A percentile compares a stretch with the other conserved stretches of the same genome.
Conservation (phyloP, 2,797 vertebrate genomes). For the Buceros bicornis region DNA sequence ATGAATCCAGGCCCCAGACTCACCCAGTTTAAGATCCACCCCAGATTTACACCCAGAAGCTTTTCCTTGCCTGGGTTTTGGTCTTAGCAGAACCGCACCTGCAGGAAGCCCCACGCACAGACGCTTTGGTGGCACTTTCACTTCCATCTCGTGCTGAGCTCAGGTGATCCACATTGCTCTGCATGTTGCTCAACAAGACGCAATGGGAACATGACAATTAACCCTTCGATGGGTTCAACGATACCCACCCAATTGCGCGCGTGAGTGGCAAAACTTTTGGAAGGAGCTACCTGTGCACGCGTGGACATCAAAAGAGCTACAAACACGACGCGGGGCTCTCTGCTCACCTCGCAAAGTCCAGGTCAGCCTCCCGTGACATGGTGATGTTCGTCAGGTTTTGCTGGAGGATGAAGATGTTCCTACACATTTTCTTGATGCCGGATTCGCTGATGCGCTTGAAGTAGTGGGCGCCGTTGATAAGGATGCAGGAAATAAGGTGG, state of each 20-base stretch:
- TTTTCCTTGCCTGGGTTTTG: background rate
- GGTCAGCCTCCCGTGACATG: constrained; percentile 96
- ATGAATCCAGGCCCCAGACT: background rate
- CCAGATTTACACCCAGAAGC: background rate
- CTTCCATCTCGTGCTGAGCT: background rate
- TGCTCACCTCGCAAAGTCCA: constrained; percentile 94
- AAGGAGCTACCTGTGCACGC: background rate
- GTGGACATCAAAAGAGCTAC: accelerated
- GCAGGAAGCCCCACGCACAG: background rate
- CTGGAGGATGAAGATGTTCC: constrained; percentile 98
- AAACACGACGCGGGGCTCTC: accelerated
- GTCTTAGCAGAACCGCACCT: background rate
- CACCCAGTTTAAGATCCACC: background rate
- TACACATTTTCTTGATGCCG: constrained; percentile 99
- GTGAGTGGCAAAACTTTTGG: accelerated
- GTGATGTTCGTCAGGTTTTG: constrained; percentile 99
- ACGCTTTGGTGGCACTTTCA: background rate
- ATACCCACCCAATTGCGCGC: accelerated
- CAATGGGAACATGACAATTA: accelerated
- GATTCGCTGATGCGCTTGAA: constrained; percentile 98
- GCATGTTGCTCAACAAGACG: accelerated
- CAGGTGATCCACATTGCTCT: background rate
- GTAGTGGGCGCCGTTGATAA: constrained; percentile 97
- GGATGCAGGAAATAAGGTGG: constrained; percentile 97
- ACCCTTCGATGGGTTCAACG: accelerated